A percentile compares a stretch with the other conserved stretches of the same genome.
Conservation (phyloP, 2,113 vertebrate species). For the Tragelaphus scriptus region DNA sequence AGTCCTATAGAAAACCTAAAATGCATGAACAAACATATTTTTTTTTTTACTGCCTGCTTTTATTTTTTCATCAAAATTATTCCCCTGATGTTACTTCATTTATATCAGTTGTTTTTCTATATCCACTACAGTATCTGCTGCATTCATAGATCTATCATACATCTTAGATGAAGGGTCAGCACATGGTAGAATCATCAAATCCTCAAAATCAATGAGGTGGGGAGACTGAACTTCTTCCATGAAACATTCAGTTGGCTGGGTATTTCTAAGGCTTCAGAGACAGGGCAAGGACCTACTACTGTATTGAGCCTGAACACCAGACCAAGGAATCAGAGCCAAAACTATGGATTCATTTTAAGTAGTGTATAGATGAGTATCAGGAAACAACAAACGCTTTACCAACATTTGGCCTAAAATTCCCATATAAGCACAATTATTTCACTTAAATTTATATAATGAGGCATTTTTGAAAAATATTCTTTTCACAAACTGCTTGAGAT, state of each 20-base stretch:
- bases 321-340: neutral
- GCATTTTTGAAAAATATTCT: neutral
- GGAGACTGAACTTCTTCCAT: neutral
- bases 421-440: neutral
- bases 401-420: neutral
- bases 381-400: neutral
- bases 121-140: neutral
- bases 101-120: neutral
- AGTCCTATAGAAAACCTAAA: conserved; percentile 89
- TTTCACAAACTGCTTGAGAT: neutral
- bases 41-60: neutral
- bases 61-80: neutral
- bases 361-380: neutral
- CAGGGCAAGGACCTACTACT: fast-evolving
- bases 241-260: neutral
- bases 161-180: neutral
- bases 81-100: neutral
- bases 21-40: neutral
- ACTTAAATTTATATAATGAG: neutral
- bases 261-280: neutral
- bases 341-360: neutral
- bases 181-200: fast-evolving
- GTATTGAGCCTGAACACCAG: neutral
- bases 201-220: neutral
- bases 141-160: neutral